A percentile compares a stretch with the other conserved stretches of the same genome.
Evolutionary conservation across 2,113 vertebrate genomes (phyloP).

Genomic region (Emydura subglobosa): DNA sequence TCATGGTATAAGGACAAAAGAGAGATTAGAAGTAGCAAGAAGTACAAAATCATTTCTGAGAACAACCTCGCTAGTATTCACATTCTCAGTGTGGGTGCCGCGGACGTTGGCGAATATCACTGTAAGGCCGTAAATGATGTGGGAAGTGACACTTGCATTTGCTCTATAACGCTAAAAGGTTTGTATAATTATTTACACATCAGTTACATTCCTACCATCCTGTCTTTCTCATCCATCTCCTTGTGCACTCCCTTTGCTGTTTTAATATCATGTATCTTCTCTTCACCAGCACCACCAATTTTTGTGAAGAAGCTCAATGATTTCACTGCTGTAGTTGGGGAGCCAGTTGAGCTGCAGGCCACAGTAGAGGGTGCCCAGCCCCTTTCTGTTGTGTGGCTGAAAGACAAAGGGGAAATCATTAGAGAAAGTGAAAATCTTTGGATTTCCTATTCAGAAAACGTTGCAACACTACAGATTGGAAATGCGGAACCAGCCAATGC

Average conservation of each 20-base stretch:
- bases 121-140: constrained; percentile 95
- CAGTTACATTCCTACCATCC: not conserved
- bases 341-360: constrained; percentile 87
- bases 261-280: constrained; percentile 68
- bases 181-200: constrained; percentile 68
- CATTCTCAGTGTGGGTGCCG: constrained; percentile 88
- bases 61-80: constrained; percentile 89
- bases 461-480: constrained; percentile 86
- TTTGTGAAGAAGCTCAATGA: constrained; percentile 94
- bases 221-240: not conserved
- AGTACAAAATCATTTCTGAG: constrained; percentile 95
- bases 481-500: constrained; percentile 84
- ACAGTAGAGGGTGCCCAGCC: constrained; percentile 90
- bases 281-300: constrained; percentile 89
- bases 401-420: constrained; percentile 94
- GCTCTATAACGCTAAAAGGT: constrained; percentile 92
- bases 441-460: constrained; percentile 90
- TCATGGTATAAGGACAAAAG: constrained; percentile 95
- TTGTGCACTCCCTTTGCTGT: not conserved
- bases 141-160: constrained; percentile 89
- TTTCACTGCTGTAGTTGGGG: constrained; percentile 84
- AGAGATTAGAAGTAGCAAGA: constrained; percentile 93
- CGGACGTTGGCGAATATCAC: constrained; percentile 90
- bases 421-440: constrained; percentile 93
- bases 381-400: constrained; percentile 93